These are phyloP conservation scores for Paedocypris micromegethes DNA, from an alignment of 2,797 vertebrate species.

Conservation along the genomic window DNA sequence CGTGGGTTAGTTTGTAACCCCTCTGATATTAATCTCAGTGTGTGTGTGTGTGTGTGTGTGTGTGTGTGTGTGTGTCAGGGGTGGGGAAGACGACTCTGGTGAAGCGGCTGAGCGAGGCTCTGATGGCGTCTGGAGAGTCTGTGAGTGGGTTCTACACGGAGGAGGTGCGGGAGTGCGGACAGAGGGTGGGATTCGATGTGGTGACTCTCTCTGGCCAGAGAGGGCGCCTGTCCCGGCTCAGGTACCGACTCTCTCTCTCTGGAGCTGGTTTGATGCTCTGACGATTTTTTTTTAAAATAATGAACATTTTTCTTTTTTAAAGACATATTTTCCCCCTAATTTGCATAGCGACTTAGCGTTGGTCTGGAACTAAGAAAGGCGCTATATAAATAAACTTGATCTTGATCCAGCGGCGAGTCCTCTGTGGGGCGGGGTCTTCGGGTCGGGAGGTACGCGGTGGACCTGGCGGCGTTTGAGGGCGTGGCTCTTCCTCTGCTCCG, in stretches of 20 bases:
- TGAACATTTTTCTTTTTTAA: slow-evolving; percentile 18
- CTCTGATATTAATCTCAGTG: background rate
- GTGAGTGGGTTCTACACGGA: slow-evolving; percentile 91
- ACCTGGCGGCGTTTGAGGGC: slow-evolving; percentile 85
- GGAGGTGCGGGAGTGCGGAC: slow-evolving; percentile 83
- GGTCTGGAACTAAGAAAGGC: no score
- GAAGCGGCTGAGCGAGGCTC: slow-evolving; percentile 77
- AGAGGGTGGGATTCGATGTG: slow-evolving; percentile 90
- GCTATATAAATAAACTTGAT: no score
- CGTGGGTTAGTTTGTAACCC: background rate
- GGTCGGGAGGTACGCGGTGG: slow-evolving; percentile 89
- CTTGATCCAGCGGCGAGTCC: slow-evolving; percentile 49
- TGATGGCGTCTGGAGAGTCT: slow-evolving; percentile 68
- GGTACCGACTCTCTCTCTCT: slow-evolving; percentile 64
- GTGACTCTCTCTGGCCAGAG: slow-evolving; percentile 82
- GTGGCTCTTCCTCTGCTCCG: slow-evolving; percentile 81
- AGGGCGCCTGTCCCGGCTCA: slow-evolving; percentile 82
- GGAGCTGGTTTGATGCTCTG: background rate
- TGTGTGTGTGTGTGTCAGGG: slow-evolving; percentile 61
- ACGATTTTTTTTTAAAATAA: background rate
- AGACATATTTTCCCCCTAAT: no score
- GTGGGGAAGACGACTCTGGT: slow-evolving; percentile 95
- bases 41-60: background rate
- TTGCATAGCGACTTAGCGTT: no score
- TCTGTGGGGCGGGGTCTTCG: slow-evolving; percentile 64